These are phyloP conservation scores for Leptonema lineaticorne DNA, from an alignment of 1,140 invertebrate species.

Conservation along the genomic window DNA sequence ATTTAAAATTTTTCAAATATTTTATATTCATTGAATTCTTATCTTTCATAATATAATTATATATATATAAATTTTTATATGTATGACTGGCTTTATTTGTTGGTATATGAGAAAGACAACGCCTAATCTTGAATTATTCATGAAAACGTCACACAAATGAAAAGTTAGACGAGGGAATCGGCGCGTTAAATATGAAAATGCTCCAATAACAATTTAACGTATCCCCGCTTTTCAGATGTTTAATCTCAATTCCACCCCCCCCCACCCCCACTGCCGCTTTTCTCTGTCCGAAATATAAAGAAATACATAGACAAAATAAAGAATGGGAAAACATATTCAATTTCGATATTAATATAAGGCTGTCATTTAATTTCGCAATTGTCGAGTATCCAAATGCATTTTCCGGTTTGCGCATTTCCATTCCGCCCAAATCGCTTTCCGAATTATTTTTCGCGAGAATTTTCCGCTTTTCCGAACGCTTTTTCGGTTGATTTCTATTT, in stretches of 20 bases:
- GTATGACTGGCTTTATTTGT: no score
- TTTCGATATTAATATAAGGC: not conserved
- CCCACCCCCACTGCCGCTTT: no score
- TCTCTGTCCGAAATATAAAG: no score
- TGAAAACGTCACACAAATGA: not conserved
- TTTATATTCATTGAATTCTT: no score
- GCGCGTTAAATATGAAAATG: not conserved
- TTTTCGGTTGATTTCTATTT: not conserved
- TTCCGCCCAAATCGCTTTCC: not conserved
- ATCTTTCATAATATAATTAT: no score
- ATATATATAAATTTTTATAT: no score
- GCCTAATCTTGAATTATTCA: conserved; percentile 3
- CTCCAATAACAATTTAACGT: not conserved
- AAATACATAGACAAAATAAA: no score
- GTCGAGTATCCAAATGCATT: not conserved
- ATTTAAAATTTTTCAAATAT: no score
- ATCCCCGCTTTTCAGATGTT: no score
- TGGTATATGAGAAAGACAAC: conserved; percentile 4
- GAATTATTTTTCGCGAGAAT: not conserved
- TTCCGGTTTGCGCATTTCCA: not conserved
- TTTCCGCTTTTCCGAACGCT: not conserved
- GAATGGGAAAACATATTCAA: no score
- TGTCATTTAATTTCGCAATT: not conserved
- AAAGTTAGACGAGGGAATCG: conserved; percentile 5
- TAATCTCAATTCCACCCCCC: no score